Evolutionary conservation across 2,888 invertebrate genomes (phyloP).

Genomic region (Eupithecia inturbata): DNA sequence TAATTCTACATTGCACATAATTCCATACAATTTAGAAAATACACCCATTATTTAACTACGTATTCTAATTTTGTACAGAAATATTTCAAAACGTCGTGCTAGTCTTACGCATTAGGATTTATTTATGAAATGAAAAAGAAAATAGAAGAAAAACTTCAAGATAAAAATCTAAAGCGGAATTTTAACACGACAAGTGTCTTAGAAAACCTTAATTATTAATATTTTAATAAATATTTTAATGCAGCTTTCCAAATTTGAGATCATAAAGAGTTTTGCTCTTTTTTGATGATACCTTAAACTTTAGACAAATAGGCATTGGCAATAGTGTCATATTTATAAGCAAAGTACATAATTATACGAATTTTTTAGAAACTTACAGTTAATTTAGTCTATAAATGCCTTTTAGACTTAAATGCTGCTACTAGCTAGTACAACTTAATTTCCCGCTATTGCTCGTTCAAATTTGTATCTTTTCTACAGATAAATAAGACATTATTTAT

Average conservation of each 20-base stretch:
- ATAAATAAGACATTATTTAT: slow-evolving; percentile 16
- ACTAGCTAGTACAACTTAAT: slow-evolving; percentile 26
- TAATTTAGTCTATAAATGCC: slow-evolving; percentile 25
- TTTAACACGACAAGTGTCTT: slow-evolving; percentile 15
- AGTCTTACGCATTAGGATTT: not conserved
- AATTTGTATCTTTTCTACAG: slow-evolving; percentile 17
- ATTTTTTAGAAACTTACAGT: slow-evolving; percentile 1
- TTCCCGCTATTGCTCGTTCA: slow-evolving; percentile 4
- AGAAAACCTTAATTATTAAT: slow-evolving; percentile 23
- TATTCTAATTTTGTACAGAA: slow-evolving; percentile 31
- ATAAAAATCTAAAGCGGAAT: not conserved
- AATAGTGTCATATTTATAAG: slow-evolving; percentile 3
- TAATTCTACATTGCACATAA: slow-evolving; percentile 74
- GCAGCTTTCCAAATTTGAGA: slow-evolving; percentile 33
- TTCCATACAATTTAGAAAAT: slow-evolving; percentile 55
- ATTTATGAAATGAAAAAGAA: too few relatives aligned
- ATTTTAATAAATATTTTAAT: slow-evolving; percentile 38
- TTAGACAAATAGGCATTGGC: slow-evolving; percentile 17
- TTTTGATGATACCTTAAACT: slow-evolving; percentile 26
- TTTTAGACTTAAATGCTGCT: slow-evolving; percentile 36
- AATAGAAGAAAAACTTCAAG: not conserved
- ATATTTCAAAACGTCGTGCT: slow-evolving; percentile 10
- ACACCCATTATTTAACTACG: slow-evolving; percentile 29
- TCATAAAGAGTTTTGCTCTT: slow-evolving; percentile 28
- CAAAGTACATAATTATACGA: not conserved